Evolutionary conservation across 2,797 vertebrate genomes (phyloP), one percentile per base, ranked within the genome.

Genomic region (Acropternis orthonyx): DNA sequence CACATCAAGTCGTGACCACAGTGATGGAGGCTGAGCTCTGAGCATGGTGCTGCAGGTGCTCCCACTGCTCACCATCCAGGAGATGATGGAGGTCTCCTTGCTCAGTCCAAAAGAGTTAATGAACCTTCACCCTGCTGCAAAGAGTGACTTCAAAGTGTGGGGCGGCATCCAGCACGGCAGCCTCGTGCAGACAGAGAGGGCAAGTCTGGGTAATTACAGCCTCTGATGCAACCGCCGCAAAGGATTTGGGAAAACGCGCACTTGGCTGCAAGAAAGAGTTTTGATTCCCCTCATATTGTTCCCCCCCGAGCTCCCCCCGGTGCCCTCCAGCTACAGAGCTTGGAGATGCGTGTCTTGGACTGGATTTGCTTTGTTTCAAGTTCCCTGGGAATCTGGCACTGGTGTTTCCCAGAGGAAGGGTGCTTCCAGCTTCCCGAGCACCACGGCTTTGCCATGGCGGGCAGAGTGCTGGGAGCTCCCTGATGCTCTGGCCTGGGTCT

Each of bases 331-430:
- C 85, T 92, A 95, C 56, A 77, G 41, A 83, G 87, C 89, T 76
- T 27, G 36, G 63, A 93, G 87, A 85, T 85, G 66, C 8, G 1
- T 59, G 79, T 75, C 85, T 96, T 86, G 87, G 92, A 76, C 63
- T 67, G 27, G 78, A 48, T 91, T 87, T 75, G 52, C 68, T 71
- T 87, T 76, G 59, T 95, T 95, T 84, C 80, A 91, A 73, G 92
- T 95, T 96, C 84, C 83, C 92, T 97, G 96, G 96, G 97, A 97
- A 97, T 84, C 91, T 94, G 96, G 96, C 95, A 72, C 32, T 44
- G 65, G 39, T 4, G 21, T 71, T 66, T 75, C 18, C 61, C 81
- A 72, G 85, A 89, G 55, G 69, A 95, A 90, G 71, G 63, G 68
- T 91, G 76, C 79, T 49, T 83, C 39, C 83, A 85, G 46, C 88